Conservation (phyloP, 2,888 invertebrate species). For the Diplazon laetatorius region DNA sequence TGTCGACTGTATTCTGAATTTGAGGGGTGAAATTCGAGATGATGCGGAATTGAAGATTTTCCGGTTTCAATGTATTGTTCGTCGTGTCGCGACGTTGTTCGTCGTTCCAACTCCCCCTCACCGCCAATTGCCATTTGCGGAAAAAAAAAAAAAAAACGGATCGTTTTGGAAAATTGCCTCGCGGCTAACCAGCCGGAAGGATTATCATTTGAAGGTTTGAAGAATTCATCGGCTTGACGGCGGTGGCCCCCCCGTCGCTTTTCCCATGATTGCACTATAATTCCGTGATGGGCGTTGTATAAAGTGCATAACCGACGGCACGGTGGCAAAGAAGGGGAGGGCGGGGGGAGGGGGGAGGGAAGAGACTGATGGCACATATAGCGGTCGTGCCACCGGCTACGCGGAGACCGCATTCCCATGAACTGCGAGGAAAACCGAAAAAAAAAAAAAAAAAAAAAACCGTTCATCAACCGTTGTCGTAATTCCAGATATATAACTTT, state of each 20-base stretch:
- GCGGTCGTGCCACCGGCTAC: slow-evolving; percentile 21
- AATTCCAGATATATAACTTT: slow-evolving; percentile 18
- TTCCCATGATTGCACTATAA: slow-evolving; percentile 47
- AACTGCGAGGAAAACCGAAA: too few species aligned
- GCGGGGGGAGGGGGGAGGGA: too few species aligned
- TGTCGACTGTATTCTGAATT: too few species aligned
- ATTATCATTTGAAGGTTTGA: slow-evolving; percentile 61
- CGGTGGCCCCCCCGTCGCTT: slow-evolving; percentile 16
- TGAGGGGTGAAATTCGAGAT: too few species aligned
- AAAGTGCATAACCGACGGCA: slow-evolving; percentile 31
- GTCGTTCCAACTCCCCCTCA: background rate
- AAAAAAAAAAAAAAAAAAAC: too few species aligned
- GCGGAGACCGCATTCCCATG: slow-evolving; percentile 57
- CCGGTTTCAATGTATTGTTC: too few species aligned
- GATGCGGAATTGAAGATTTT: too few species aligned
- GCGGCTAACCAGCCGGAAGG: slow-evolving; percentile 65
- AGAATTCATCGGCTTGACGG: slow-evolving; percentile 56
- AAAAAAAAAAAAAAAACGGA: too few species aligned
- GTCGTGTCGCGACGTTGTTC: too few species aligned
- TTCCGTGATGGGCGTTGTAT: slow-evolving; percentile 47
- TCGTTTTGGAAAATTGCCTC: slow-evolving; percentile 66
- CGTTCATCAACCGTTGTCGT: slow-evolving; percentile 30
- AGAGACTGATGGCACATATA: slow-evolving; percentile 52
- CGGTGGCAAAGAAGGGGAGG: too few species aligned
- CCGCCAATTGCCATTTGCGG: slow-evolving; percentile 32